Evolutionary conservation across 2,797 vertebrate genomes (phyloP), one percentile per base, ranked within the genome.

Genomic region (Coccyzus lansbergi): DNA sequence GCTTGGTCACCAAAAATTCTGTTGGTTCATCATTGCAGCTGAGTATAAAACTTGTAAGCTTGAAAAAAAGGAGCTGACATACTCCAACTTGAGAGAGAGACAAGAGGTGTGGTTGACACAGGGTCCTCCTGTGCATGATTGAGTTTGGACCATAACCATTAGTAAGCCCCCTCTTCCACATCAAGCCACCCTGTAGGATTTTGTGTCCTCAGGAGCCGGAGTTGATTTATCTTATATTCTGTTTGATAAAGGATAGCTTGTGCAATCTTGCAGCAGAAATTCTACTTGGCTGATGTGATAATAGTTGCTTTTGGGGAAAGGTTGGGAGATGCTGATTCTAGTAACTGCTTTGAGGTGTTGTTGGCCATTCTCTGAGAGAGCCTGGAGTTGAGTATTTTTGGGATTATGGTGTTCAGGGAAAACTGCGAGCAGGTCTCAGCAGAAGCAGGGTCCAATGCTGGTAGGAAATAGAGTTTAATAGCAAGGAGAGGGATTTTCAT

Each of bases 301-400:
- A 81, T 71, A 70, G 33, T 22, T 82, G 71, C 28, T 77, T 82
- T 36, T 59, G 49, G 56, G 65, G 67, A 44, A 53, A 52, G 52
- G 15, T 6, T 48, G 44, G 44, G 48, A 74, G 38, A 17, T 1
- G 18, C 33, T 0, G 0, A 21, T 69, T 22, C 33, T 19, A 8
- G 15, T 42, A 25, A 83, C 21, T 3, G n/a, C 2, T 7, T 34
- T 36, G 55, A 51, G 48, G 26, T 69, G 31, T 53, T 63, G 4
- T 16, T 44, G 4, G 4, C 34, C 1, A 1, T 60, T 82, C 55
- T 63, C 58, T 44, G 49, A 67, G 58, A 68, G 62, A 75, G 42
- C 25, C 63, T 68, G 38, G 8, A 40, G 29, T 51, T 52, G 58
- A 49, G 67, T 58, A 25, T 46, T 4, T 52, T 64, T 21, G 29